Evolutionary conservation across 2,113 vertebrate species (phyloP).

Genomic region (Macaca nemestrina): DNA sequence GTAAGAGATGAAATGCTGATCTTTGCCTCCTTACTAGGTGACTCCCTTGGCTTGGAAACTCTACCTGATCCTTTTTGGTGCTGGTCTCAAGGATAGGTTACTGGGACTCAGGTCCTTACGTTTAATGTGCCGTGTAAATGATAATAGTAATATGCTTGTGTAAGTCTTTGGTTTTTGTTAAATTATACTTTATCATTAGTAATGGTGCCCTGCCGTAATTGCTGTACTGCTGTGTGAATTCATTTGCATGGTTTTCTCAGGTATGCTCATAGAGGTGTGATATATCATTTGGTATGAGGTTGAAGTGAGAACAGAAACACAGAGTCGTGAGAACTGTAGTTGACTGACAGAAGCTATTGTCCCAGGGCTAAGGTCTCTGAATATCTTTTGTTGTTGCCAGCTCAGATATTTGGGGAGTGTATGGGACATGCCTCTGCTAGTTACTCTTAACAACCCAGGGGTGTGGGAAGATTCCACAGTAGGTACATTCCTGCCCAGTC

Average conservation of each 20-base stretch:
- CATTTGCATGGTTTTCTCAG: conserved; percentile 39
- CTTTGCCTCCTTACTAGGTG: background rate
- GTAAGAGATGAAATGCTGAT: conserved; percentile 80
- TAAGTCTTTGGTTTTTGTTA: conserved; percentile 16
- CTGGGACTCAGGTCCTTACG: background rate
- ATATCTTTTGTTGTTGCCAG: conserved; percentile 60
- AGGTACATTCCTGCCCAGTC: conserved; percentile 47
- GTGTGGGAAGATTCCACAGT: conserved; percentile 75
- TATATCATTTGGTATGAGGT: background rate
- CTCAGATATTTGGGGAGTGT: conserved; percentile 73
- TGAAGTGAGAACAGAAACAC: background rate
- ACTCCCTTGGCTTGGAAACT: background rate
- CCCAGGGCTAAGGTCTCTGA: conserved; percentile 55
- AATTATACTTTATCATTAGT: background rate
- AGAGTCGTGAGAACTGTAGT: background rate
- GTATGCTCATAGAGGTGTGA: background rate
- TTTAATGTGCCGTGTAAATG: background rate
- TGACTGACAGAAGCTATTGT: conserved; percentile 49
- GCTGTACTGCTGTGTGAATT: background rate
- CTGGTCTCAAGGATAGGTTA: background rate
- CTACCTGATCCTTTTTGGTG: background rate
- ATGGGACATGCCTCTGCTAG: conserved; percentile 72
- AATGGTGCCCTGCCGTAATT: background rate
- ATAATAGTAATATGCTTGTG: background rate
- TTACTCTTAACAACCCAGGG: conserved; percentile 9